Conservation (phyloP, 2,888 invertebrate genomes). For the Dyspetes luteomarginatus region DNA sequence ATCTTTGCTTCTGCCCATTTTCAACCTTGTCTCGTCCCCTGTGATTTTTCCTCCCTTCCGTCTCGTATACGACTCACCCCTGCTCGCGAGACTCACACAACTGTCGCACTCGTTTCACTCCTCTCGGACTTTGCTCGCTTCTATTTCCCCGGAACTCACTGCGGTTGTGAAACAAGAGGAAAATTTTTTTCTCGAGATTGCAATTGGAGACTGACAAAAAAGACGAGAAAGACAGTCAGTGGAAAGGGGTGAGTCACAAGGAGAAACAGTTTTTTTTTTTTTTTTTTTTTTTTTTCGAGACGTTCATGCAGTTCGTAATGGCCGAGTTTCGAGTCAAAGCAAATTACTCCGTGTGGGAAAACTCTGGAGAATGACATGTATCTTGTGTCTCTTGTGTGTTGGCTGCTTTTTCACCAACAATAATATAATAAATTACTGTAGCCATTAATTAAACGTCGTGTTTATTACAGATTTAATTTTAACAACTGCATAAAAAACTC, state of each 20-base stretch:
- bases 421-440: background rate
- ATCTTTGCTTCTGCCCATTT: conserved; percentile 18
- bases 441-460: background rate
- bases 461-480: background rate
- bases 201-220: conserved; percentile 28
- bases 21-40: background rate
- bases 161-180: conserved; percentile 22
- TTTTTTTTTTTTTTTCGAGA: too few relatives aligned
- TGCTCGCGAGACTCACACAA: conserved; percentile 11
- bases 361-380: background rate
- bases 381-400: too few relatives aligned
- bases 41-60: conserved; percentile 5
- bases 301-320: background rate
- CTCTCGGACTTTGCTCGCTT: conserved; percentile 15
- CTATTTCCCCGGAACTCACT: conserved; percentile 4
- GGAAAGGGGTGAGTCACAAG: background rate
- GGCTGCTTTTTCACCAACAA: too few relatives aligned
- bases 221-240: background rate
- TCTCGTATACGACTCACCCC: background rate
- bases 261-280: conserved; percentile 22
- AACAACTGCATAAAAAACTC: too few relatives aligned
- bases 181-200: conserved; percentile 14
- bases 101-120: conserved; percentile 26
- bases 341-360: conserved; percentile 26
- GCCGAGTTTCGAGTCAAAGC: conserved; percentile 30